A percentile compares a stretch with the other conserved stretches of the same genome.
These are phyloP conservation scores for Pagrus major DNA, from an alignment of 2,113 vertebrate species.

Conservation along the genomic window DNA sequence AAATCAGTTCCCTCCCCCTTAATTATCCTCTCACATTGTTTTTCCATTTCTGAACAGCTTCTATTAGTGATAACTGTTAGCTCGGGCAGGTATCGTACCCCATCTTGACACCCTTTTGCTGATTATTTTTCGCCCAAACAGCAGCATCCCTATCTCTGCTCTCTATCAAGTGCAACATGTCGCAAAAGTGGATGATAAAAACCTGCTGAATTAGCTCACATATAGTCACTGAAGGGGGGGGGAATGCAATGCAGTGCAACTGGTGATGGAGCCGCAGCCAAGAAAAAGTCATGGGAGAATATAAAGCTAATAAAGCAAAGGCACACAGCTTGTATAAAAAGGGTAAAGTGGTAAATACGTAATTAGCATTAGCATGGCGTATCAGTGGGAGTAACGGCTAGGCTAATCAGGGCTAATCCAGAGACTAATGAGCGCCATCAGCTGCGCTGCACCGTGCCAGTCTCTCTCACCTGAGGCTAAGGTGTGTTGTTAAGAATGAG, in stretches of 20 bases:
- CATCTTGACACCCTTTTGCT: neutral
- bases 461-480: constrained; percentile 69
- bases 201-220: constrained; percentile 4
- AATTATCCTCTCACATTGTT: constrained; percentile 33
- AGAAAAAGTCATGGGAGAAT: constrained; percentile 22
- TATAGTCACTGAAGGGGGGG: constrained; percentile 14
- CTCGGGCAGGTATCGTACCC: neutral
- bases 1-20: constrained; percentile 36
- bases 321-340: constrained; percentile 33
- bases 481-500: constrained; percentile 60
- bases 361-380: constrained; percentile 53
- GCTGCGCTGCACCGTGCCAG: constrained; percentile 41
- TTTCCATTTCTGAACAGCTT: constrained; percentile 38
- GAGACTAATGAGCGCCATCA: constrained; percentile 72
- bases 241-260: neutral
- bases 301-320: constrained; percentile 28
- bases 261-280: neutral
- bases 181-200: constrained; percentile 18
- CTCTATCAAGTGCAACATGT: neutral
- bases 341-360: constrained; percentile 46
- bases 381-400: constrained; percentile 57
- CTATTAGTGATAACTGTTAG: constrained; percentile 14
- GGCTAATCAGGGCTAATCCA: constrained; percentile 74
- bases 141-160: neutral
- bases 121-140: constrained; percentile 9